Evolutionary conservation across 2,888 invertebrate genomes (phyloP), one percentile per base, ranked within the genome.

Genomic region (Synergus umbraculus): DNA sequence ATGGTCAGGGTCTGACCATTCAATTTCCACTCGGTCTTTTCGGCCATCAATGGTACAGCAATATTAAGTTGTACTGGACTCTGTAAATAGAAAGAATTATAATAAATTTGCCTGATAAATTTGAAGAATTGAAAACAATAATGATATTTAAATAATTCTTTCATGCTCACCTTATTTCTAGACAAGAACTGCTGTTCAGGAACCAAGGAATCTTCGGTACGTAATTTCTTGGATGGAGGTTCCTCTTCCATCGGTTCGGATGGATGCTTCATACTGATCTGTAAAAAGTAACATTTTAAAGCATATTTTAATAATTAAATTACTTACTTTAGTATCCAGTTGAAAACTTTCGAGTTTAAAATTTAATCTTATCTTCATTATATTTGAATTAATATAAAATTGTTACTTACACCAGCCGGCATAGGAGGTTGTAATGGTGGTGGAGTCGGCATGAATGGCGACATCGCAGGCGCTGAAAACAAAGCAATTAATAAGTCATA

Each of bases 1-100:
- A 98, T 94, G 77, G 95, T 94, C 87, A 99, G 92, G 82, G 95
- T 94, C 92, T 99, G 98, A 0, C 99, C 99, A 92, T 97, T 97
- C 82, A 99, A 94, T 83, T 97, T 97, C 98, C 98, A 98, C 94
- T 99, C 99, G 0, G 97, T 93, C 89, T 98, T 98, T 88, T 99
- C 98, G 0, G 96, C 95, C 90, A 96, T 94, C 86, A 95, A 93
- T 12, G 99, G 99, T 43, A 98, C 95, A 79, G 95, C 94, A 81
- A 99, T 96, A 88, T 95, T 96, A 86, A 98, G 94, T 49, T 95
- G 95, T 15, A 97, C 95, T n/a, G 96, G 96, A 85, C 95, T 95
- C 95, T 96, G 91, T 9, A 37, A 78, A 54, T 54, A 22, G 18
- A 77, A 73, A 66, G 66, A 22, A 69, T 78, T 78, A 12, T 13